Conservation (phyloP, 2,797 vertebrate species). For the Apogon hyalosoma region DNA sequence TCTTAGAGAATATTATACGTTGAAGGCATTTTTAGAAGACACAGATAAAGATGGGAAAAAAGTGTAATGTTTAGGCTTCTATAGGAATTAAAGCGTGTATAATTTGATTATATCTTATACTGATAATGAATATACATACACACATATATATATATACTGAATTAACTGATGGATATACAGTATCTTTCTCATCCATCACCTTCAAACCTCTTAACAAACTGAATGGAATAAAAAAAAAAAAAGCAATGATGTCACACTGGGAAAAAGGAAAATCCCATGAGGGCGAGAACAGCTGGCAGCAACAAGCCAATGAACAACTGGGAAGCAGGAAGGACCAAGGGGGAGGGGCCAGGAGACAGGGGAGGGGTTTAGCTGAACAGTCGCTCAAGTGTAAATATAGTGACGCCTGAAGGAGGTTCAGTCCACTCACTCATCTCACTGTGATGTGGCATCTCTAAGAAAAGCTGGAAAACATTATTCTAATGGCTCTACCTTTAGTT, state of each 20-base stretch:
- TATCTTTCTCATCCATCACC: no score
- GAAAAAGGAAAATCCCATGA: conserved; percentile 38
- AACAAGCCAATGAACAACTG: conserved; percentile 24
- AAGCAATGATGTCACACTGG: conserved; percentile 34
- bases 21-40: no score
- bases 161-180: no score
- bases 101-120: no score
- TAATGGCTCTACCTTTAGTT: background rate
- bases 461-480: background rate
- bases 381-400: conserved; percentile 38
- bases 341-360: no score
- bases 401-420: conserved; percentile 34
- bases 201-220: background rate
- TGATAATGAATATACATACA: no score
- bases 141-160: no score
- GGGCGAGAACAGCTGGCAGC: conserved; percentile 41
- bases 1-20: no score
- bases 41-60: no score
- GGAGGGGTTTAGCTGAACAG: conserved; percentile 1
- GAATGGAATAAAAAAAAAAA: background rate
- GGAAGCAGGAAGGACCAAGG: background rate
- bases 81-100: no score
- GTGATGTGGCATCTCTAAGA: background rate
- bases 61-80: no score
- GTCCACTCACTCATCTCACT: conserved; percentile 37